A percentile compares a stretch with the other conserved stretches of the same genome.
phyloP scores from a whole-genome alignment of 2,888 invertebrate genomes.

The Lithosia quadra region DNA sequence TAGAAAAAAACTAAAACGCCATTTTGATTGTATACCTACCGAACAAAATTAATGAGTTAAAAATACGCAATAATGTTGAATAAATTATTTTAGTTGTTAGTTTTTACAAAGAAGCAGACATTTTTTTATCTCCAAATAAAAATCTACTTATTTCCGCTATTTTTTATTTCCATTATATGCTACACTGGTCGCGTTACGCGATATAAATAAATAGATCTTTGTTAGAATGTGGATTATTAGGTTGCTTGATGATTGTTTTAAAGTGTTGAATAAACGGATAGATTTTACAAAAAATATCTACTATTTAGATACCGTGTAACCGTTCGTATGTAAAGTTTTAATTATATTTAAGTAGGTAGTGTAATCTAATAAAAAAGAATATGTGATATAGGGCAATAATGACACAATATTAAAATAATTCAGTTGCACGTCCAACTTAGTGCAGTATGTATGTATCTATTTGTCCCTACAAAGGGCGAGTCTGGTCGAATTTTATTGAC shows the following conservation, averaged over 20 bases:
- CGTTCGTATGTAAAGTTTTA: background rate
- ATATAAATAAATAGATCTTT: background rate
- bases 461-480: constrained; percentile 51
- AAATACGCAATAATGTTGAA: background rate
- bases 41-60: background rate
- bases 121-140: background rate
- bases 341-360: background rate
- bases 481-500: constrained; percentile 55
- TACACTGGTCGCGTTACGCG: background rate
- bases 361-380: background rate
- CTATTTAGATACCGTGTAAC: background rate
- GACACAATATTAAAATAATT: background rate
- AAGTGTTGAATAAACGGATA: too few relatives aligned
- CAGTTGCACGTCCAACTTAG: background rate
- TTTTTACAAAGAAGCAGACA: background rate
- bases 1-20: background rate
- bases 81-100: background rate
- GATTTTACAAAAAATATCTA: too few relatives aligned
- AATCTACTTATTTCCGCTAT: background rate
- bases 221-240: background rate
- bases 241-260: too few relatives aligned
- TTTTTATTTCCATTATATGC: constrained; percentile 1
- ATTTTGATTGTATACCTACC: background rate
- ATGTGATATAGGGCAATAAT: background rate
- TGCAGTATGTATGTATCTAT: constrained; percentile 41